These are phyloP conservation scores for Myopa testacea DNA, from an alignment of 2,888 invertebrate genomes.

Conservation along the genomic window DNA sequence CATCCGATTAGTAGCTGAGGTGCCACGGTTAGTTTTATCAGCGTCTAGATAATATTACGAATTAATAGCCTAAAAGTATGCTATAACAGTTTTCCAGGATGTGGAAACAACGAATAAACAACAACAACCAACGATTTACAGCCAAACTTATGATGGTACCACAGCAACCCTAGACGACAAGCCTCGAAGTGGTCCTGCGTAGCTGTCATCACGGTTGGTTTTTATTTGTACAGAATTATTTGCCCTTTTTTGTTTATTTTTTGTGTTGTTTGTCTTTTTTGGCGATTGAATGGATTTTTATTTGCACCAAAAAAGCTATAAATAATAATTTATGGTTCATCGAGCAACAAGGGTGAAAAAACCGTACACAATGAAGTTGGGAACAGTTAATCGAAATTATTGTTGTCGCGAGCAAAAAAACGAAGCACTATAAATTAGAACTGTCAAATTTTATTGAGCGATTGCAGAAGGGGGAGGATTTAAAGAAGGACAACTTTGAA, in stretches of 20 bases:
- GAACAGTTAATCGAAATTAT: background rate
- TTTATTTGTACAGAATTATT: slow-evolving; percentile 10
- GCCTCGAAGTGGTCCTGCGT: too few relatives aligned
- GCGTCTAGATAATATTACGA: too few relatives aligned
- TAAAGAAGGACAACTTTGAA: too few relatives aligned
- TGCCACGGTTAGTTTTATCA: too few relatives aligned
- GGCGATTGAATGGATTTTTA: slow-evolving; percentile 50
- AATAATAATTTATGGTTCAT: slow-evolving; percentile 56
- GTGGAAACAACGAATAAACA: background rate
- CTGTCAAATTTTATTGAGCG: slow-evolving; percentile 31
- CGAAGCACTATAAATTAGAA: slow-evolving; percentile 1
- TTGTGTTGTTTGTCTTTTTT: background rate
- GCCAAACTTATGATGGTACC: background rate
- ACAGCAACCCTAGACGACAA: too few relatives aligned
- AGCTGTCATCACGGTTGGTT: background rate
- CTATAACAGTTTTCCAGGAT: too few relatives aligned
- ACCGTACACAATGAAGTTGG: background rate
- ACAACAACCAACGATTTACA: slow-evolving; percentile 39
- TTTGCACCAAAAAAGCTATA: slow-evolving; percentile 53
- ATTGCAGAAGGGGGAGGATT: background rate
- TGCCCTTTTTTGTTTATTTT: background rate
- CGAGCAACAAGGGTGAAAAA: background rate
- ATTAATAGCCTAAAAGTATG: too few relatives aligned
- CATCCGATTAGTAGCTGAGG: too few relatives aligned
- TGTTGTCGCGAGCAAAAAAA: background rate